phyloP scores from a whole-genome alignment of 2,797 vertebrate genomes.

The Girardinus metallicus region DNA sequence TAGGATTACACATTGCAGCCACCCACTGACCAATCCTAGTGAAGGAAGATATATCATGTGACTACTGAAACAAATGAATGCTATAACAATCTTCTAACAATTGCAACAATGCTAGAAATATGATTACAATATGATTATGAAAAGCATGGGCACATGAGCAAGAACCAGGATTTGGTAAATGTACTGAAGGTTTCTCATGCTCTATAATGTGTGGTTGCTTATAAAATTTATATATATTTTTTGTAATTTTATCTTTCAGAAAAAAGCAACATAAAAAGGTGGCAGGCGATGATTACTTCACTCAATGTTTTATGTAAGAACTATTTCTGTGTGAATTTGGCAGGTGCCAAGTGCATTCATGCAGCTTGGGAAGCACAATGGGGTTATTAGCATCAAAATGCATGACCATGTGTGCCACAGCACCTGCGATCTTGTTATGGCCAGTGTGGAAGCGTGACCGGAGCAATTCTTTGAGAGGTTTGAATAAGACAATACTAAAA shows the following conservation, averaged over 20 bases:
- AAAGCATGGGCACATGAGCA: not conserved
- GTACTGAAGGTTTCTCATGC: conserved; percentile 4
- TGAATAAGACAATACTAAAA: not conserved
- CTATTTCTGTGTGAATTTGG: conserved; percentile 39
- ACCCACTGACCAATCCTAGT: conserved; percentile 59
- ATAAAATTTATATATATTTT: not conserved
- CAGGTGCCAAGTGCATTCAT: conserved; percentile 56
- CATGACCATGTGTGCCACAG: conserved; percentile 36
- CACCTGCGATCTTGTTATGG: conserved; percentile 35
- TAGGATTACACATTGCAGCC: conserved; percentile 69
- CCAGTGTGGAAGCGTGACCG: conserved; percentile 15
- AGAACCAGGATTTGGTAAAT: not conserved
- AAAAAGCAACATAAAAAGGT: not conserved
- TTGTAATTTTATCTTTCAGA: not conserved
- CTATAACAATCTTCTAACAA: conserved; percentile 27
- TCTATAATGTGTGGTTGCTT: conserved; percentile 1
- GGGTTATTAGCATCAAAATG: conserved; percentile 71
- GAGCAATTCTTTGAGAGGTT: conserved; percentile 7
- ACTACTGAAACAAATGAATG: conserved; percentile 37
- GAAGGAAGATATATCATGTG: conserved; percentile 58
- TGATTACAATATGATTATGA: not conserved
- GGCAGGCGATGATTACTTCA: not conserved
- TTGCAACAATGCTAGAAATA: conserved; percentile 4
- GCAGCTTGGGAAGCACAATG: conserved; percentile 56
- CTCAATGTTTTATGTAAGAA: not conserved